A percentile compares a stretch with the other conserved stretches of the same genome.
phyloP scores from a whole-genome alignment of 2,113 vertebrate genomes.

The Haplotaxodon microlepis region DNA sequence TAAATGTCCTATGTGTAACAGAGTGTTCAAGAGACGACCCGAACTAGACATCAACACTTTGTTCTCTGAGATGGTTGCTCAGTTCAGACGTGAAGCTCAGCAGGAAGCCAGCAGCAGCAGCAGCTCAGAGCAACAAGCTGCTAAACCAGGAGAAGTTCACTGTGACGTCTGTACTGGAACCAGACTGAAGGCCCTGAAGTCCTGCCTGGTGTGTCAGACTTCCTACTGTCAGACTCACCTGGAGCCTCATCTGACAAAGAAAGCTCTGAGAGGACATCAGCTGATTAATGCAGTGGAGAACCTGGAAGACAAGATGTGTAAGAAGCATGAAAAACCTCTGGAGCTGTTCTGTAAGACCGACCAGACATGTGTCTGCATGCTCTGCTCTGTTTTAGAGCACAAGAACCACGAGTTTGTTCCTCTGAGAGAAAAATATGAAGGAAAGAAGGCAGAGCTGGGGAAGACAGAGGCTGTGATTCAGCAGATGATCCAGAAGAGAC shows the following conservation, averaged over 20 bases:
- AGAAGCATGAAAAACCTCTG: accelerated
- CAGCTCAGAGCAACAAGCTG: not conserved
- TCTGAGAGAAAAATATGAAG: too few species aligned
- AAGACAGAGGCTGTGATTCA: too few species aligned
- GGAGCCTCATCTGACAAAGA: not conserved
- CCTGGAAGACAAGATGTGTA: not conserved
- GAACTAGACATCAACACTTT: not conserved
- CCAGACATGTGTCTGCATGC: not conserved
- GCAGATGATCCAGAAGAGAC: too few species aligned
- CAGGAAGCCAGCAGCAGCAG: not conserved
- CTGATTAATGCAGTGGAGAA: not conserved
- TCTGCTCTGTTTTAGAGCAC: too few species aligned
- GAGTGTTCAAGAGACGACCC: not conserved
- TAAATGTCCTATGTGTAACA: not conserved
- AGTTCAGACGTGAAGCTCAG: not conserved
- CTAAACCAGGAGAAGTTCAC: not conserved
- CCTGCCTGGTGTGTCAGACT: not conserved
- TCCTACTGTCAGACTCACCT: not conserved
- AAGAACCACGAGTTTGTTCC: too few species aligned
- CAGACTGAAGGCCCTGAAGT: not conserved
- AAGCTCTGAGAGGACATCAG: not conserved
- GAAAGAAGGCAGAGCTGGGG: too few species aligned
- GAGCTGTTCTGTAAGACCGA: not conserved
- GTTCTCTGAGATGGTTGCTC: not conserved
- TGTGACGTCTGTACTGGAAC: not conserved